phyloP scores from a whole-genome alignment of 2,888 invertebrate species.

The Philonicus albiceps region DNA sequence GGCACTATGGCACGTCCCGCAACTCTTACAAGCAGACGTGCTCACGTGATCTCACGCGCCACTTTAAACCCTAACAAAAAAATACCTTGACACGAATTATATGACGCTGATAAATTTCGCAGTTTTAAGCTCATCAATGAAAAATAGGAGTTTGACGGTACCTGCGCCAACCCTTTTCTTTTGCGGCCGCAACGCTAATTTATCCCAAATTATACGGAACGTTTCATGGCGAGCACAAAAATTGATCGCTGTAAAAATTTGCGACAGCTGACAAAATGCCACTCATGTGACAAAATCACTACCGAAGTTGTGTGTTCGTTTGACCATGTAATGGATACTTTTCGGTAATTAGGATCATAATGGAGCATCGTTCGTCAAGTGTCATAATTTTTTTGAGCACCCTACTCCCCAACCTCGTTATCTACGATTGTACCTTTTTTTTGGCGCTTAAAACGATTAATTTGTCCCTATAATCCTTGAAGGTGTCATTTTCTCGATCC shows the following conservation, averaged over 20 bases:
- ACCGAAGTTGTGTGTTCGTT: neutral
- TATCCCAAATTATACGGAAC: neutral
- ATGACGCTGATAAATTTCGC: constrained; percentile 8
- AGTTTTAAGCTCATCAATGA: neutral
- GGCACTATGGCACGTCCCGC: neutral
- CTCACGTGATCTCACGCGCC: neutral
- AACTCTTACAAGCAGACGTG: neutral
- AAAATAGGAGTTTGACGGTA: neutral
- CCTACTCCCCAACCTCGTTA: neutral
- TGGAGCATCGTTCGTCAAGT: neutral
- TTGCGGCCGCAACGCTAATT: neutral
- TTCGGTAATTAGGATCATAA: constrained; percentile 9
- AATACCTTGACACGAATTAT: neutral
- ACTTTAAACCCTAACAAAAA: neutral
- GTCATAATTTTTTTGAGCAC: neutral
- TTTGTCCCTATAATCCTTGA: neutral
- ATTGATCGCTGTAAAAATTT: constrained; percentile 8
- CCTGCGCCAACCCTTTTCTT: neutral
- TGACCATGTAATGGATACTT: constrained; percentile 18
- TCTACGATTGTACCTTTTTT: neutral
- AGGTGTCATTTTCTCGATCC: neutral
- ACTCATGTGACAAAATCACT: neutral
- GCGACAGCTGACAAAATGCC: neutral
- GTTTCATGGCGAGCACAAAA: neutral
- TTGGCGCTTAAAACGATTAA: neutral